Base-by-base conservation (phyloP, 1,140 invertebrate genomes). In the Metopolophium dirhodum region DNA sequence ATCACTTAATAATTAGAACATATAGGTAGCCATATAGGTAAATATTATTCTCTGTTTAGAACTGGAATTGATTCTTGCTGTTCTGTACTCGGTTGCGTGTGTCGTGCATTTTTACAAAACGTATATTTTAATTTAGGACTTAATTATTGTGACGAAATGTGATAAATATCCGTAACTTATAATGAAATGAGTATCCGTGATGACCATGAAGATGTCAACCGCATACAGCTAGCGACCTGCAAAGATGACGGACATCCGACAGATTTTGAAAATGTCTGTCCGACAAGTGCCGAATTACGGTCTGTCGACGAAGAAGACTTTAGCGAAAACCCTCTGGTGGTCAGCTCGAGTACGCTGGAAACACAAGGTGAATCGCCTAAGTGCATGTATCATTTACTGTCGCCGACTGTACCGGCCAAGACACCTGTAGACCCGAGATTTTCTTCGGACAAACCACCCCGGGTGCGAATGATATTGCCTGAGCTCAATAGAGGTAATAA, bases 401-500 rank as follows among this genome's bases (percentile, higher is more conserved):
- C 91, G 14, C 91, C 91, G 3, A 85, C 47, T 9, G 51, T 93
- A 14, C 91, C 35, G 23, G 91, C 91, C 22, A 57, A 85, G 14
- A 93, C 77, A 45, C 82, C 91, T 37, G 91, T 93, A 37, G 91
- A 93, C 49, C 91, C 91, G 7, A 83, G 91, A 57, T 85, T 85
- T 93, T 93, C 77, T 54, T 86, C 85, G 1, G 87, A 93, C 7
- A 94, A 93, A 23, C 49, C 37, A 1, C 85, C 77, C 0, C 91
- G 94, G 37, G 30, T 94, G 7, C 91, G 94, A 45, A 94, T 94
- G 94, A 93, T 93, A 87, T 87, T 94, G 49, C 94, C 94, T 7
- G 93, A 94, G 7, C 94, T 94, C 6, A 94, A 94, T 87, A 93
- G 94, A 94, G 94, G 94, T 94, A 94, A 87, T 47, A 77, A 49